Percentiles rank a stretch among this genome's conserved stretches.
Conservation (phyloP, 2,113 vertebrate species). For the Crypturellus undulatus region DNA sequence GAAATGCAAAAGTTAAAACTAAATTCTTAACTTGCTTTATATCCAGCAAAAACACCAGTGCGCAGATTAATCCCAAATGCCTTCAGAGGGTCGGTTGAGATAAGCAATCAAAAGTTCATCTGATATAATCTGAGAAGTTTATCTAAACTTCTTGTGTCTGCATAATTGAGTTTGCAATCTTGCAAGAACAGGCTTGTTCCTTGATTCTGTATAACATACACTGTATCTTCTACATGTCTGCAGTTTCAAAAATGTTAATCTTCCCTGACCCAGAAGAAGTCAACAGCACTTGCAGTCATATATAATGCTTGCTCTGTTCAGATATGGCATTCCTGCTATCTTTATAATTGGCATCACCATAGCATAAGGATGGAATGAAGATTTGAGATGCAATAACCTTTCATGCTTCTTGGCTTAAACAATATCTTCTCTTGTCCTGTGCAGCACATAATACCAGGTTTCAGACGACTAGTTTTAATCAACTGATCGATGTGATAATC, state of each 20-base stretch:
- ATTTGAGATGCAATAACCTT: slow-evolving; percentile 37
- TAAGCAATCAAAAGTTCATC: slow-evolving; percentile 59
- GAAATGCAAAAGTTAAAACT: slow-evolving; percentile 11
- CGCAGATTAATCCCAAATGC: slow-evolving; percentile 18
- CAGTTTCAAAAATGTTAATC: slow-evolving; percentile 53
- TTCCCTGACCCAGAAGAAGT: background rate
- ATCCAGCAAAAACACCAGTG: background rate
- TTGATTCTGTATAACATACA: background rate
- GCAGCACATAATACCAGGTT: slow-evolving; percentile 2
- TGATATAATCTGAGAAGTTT: slow-evolving; percentile 46
- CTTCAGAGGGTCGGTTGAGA: slow-evolving; percentile 43
- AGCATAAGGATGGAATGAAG: background rate
- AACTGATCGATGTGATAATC: slow-evolving; percentile 10
- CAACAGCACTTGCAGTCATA: background rate
- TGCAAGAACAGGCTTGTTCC: slow-evolving; percentile 37
- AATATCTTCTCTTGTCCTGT: background rate
- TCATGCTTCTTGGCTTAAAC: slow-evolving; percentile 26
- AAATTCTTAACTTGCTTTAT: slow-evolving; percentile 17
- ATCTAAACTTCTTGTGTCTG: slow-evolving; percentile 19
- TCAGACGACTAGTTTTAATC: slow-evolving; percentile 48
- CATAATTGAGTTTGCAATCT: slow-evolving; percentile 59
- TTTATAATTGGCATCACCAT: background rate
- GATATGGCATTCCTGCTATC: background rate
- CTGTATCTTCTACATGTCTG: background rate
- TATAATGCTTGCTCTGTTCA: background rate